These are phyloP conservation scores for Disparrhopalites patrizii DNA, from an alignment of 2,888 invertebrate genomes.

Conservation along the genomic window DNA sequence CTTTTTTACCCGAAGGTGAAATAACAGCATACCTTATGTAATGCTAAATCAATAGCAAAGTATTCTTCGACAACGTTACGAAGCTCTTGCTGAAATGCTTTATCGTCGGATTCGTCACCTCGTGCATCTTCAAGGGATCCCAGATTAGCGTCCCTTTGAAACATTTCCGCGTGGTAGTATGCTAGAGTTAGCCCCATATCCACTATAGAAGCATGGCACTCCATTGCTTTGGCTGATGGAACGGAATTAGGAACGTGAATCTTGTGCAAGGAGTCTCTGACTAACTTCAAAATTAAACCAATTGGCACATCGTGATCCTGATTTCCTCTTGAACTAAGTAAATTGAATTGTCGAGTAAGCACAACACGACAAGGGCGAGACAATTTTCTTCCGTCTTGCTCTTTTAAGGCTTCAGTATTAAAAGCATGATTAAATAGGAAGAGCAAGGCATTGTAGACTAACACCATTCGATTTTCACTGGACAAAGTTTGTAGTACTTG, in stretches of 20 bases:
- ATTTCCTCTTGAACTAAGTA: conserved; percentile 24
- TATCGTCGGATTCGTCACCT: background rate
- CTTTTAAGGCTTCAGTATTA: conserved; percentile 27
- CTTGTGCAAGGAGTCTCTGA: conserved; percentile 29
- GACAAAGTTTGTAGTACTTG: conserved; percentile 29
- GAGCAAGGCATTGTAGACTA: conserved; percentile 35
- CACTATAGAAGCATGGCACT: conserved; percentile 30
- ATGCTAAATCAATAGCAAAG: conserved; percentile 20
- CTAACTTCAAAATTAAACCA: conserved; percentile 41
- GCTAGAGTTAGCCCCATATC: conserved; percentile 41
- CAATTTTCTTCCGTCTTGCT: conserved; percentile 7
- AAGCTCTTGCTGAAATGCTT: conserved; percentile 13
- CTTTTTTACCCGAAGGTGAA: no score
- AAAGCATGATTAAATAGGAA: conserved; percentile 38
- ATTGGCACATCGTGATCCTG: conserved; percentile 37
- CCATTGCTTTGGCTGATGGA: conserved; percentile 11
- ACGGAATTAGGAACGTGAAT: conserved; percentile 27
- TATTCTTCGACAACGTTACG: conserved; percentile 17
- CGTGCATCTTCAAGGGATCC: background rate
- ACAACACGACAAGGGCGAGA: conserved; percentile 21
- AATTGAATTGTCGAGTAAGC: conserved; percentile 30
- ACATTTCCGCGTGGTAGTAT: conserved; percentile 37
- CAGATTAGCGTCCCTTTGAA: conserved; percentile 16
- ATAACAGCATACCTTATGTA: conserved; percentile 13
- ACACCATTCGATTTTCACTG: conserved; percentile 19